phyloP scores from a whole-genome alignment of 2,113 vertebrate species.

The Cervus canadensis region DNA sequence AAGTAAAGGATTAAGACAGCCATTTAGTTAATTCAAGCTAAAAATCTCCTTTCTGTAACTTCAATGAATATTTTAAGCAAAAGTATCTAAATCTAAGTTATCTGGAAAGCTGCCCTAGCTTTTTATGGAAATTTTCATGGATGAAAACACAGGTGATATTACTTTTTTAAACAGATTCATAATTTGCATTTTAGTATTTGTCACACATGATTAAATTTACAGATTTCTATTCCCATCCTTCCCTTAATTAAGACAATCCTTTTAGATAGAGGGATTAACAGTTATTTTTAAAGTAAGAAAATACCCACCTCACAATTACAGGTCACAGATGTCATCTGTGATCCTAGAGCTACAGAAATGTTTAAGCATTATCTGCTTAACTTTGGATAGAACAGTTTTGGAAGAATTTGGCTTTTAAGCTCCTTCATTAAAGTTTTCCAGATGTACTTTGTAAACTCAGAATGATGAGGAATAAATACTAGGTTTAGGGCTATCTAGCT shows the following conservation, averaged over 20 bases:
- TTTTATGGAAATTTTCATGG: conserved; percentile 1
- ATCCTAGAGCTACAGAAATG: background rate
- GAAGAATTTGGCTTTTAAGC: background rate
- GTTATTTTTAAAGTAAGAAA: conserved; percentile 18
- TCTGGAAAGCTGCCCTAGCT: conserved; percentile 29
- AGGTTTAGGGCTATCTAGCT: background rate
- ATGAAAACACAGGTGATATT: conserved; percentile 1
- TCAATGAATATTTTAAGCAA: conserved; percentile 63
- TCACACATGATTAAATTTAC: conserved; percentile 18
- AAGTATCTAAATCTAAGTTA: conserved; percentile 42
- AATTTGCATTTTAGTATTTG: conserved; percentile 52
- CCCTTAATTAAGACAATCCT: conserved; percentile 32
- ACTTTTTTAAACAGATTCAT: conserved; percentile 41
- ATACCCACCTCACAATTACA: background rate
- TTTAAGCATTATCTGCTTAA: background rate
- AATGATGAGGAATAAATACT: background rate
- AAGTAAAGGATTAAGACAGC: conserved; percentile 55
- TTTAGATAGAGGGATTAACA: background rate
- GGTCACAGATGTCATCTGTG: background rate
- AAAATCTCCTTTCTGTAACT: conserved; percentile 46
- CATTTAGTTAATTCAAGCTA: conserved; percentile 56
- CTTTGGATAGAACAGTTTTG: background rate
- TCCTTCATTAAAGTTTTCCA: background rate
- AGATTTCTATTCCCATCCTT: conserved; percentile 11
- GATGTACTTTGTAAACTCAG: background rate